Conservation (phyloP, 2,113 vertebrate genomes). For the Phalacrocorax carbo region DNA sequence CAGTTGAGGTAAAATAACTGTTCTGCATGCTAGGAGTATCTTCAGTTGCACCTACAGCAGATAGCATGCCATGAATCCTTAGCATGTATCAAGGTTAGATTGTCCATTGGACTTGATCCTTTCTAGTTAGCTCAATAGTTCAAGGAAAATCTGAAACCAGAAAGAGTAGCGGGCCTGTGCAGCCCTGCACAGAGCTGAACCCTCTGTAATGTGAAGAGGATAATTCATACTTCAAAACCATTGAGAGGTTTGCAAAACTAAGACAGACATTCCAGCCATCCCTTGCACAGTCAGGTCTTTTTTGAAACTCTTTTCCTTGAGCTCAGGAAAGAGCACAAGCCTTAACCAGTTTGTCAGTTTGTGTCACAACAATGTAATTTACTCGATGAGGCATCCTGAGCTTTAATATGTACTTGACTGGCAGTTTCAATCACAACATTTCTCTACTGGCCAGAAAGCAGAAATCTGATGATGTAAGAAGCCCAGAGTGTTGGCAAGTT, state of each 20-base stretch:
- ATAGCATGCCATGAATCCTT: not conserved
- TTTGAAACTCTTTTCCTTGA: not conserved
- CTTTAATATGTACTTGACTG: not conserved
- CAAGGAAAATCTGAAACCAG: not conserved
- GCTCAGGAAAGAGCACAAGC: not conserved
- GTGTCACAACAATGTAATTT: slow-evolving; percentile 22
- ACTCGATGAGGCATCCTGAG: not conserved
- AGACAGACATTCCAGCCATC: not conserved
- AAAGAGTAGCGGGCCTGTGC: not conserved
- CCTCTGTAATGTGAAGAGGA: rapidly evolving
- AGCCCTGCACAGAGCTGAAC: not conserved
- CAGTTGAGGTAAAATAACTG: not conserved
- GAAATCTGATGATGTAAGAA: not conserved
- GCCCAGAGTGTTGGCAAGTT: not conserved
- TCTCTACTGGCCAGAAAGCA: not conserved
- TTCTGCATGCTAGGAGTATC: not conserved
- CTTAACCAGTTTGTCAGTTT: not conserved
- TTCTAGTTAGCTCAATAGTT: not conserved
- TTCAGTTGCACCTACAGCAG: not conserved
- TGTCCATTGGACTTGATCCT: not conserved
- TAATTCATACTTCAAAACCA: not conserved
- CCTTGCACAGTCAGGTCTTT: not conserved
- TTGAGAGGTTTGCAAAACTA: not conserved
- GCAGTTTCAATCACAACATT: not conserved
- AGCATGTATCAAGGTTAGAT: not conserved